Base-by-base conservation (phyloP, 2,797 vertebrate species). In the Melopsittacus undulatus region DNA sequence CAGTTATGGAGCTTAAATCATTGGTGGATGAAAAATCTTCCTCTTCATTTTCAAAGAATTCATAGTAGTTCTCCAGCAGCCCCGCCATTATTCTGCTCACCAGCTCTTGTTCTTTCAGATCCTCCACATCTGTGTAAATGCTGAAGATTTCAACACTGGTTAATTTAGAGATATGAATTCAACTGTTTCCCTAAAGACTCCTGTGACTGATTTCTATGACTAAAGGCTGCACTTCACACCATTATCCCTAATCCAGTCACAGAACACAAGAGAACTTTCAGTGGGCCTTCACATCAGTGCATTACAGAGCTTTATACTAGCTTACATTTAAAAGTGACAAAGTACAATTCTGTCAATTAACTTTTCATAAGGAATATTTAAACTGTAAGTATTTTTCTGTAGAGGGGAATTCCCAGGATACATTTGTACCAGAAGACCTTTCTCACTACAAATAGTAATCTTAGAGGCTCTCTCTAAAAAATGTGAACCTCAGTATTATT, bases 1-100 rank as follows among this genome's bases (percentile, higher is more conserved):
- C 99, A 56, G 99, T 99, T 97, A 99, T 98, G 94, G 99, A 99
- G 98, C 99, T 99, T 97, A 99, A 98, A 98, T 99, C 99, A 90
- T 99, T 99, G 76, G 98, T 98, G 95, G 99, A 98, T 97, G 99
- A 99, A 97, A 99, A 98, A 91, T 99, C 99, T 79, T 99, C 99
- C 48, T 99, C 99, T 96, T 99, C 99, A 8, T 98, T 99, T 97
- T 99, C 99, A 97, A 99, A 99, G 97, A 99, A 98, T 52, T 99
- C 99, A 94, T 99, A 99, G 97, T 99, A 99, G 98, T 99, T 99
- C 97, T 99, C 99, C 97, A 99, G 94, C 98, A 99, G 98, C 95
- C 99, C 99, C 5, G 98, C 98, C 98, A 99, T 98, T 97, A 99
- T 98, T 96, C 98, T 98, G 97, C 98, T 99, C 82, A 99, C 98